These are phyloP conservation scores for Thera britannica DNA, from an alignment of 2,888 invertebrate species.

Conservation along the genomic window DNA sequence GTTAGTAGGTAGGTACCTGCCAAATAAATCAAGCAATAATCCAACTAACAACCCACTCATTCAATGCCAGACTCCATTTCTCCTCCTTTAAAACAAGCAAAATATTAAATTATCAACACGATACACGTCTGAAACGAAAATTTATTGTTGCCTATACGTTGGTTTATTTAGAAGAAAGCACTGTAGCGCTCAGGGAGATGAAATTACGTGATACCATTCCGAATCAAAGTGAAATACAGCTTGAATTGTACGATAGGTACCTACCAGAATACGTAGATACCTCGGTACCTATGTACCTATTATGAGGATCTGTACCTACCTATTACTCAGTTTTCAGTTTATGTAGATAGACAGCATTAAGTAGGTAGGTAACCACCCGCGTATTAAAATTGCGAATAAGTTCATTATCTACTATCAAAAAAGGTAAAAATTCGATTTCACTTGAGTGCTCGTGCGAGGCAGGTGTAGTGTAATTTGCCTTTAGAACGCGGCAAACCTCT, in stretches of 20 bases:
- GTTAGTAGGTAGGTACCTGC: background rate
- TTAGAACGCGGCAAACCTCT: too few species aligned
- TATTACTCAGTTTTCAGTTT: background rate
- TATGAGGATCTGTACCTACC: background rate
- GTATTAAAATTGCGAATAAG: too few species aligned
- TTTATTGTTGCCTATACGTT: constrained; percentile 82
- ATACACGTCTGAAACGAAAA: constrained; percentile 75
- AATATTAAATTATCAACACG: constrained; percentile 77
- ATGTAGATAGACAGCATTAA: too few species aligned
- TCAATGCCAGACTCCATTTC: constrained; percentile 65
- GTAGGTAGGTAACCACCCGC: too few species aligned
- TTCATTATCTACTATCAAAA: too few species aligned
- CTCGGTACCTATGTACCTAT: too few species aligned
- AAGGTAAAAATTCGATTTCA: too few species aligned
- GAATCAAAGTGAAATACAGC: constrained; percentile 81
- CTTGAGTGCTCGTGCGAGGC: too few species aligned
- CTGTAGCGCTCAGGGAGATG: constrained; percentile 75
- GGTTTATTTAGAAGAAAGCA: constrained; percentile 84
- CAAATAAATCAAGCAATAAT: constrained; percentile 37
- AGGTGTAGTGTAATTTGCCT: too few species aligned
- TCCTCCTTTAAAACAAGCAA: constrained; percentile 69
- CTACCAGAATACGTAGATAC: background rate
- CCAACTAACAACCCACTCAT: constrained; percentile 52
- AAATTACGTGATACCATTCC: constrained; percentile 84
- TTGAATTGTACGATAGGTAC: constrained; percentile 43